Evolutionary conservation across 2,797 vertebrate species (phyloP), one percentile per base, ranked within the genome.

Genomic region (Carduelis carduelis): DNA sequence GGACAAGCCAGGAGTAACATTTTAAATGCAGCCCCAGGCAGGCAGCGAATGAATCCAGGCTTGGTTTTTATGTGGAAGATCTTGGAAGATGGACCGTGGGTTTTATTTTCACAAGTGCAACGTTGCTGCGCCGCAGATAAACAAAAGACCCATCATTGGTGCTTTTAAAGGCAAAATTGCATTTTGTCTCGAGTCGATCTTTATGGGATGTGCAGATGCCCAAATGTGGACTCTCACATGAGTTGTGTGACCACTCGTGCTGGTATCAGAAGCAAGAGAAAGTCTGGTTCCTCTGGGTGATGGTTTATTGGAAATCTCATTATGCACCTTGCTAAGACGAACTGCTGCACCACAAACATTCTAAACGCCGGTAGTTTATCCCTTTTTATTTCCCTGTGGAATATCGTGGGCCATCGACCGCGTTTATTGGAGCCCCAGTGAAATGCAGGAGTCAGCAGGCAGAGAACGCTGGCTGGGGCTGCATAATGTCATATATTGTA

Each of bases 301-400:
- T 8, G n/a, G 21, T 57, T 92, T 95, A 93, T 95, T 92, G 92
- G 78, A 96, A 85, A 83, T 80, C 84, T 93, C 90, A 77, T 95
- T 93, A 83, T 15, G 22, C 86, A 94, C 93, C 92, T 94, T 65
- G 52, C 61, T 13, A 39, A 92, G 86, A 83, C 0, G 1, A 83
- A 61, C 49, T n/a, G 86, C 89, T 50, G 78, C 86, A n/a, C 66
- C 63, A 63, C 78, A 43, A 37, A 78, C 82, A 49, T 55, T 56
- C 87, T 70, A 59, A 88, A 85, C 24, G 64, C 76, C 28, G 84
- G n/a, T 56, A 69, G 74, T 93, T 93, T 86, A 89, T 95, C 89
- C 92, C 69, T 83, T 92, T 93, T 92, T 83, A 93, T 95, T 96
- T 95, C 94, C 92, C 89, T 3, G 30, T 12, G 82, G 96, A 89